Percentiles rank a stretch among this genome's conserved stretches.
Evolutionary conservation across 1,140 invertebrate genomes (phyloP).

Genomic region (Rhynchophorus ferrugineus): DNA sequence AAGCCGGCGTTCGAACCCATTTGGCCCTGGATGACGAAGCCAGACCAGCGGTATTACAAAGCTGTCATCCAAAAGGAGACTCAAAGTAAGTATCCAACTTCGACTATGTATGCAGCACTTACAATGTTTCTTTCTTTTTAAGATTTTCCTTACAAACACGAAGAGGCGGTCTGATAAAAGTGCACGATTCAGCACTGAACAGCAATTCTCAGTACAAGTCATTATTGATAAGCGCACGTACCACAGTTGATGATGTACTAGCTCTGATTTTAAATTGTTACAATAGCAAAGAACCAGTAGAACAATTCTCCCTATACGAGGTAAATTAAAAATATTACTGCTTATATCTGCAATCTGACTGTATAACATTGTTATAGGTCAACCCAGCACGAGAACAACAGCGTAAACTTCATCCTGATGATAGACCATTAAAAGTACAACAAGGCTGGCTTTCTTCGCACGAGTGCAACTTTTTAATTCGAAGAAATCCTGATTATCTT

Average conservation of each 20-base stretch:
- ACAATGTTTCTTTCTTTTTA: conserved; percentile 34
- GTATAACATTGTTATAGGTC: conserved; percentile 47
- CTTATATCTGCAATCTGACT: neutral
- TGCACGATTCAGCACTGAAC: conserved; percentile 84
- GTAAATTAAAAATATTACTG: neutral
- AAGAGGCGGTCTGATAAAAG: conserved; percentile 78
- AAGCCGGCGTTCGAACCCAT: conserved; percentile 71
- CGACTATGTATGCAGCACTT: conserved; percentile 19
- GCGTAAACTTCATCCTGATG: conserved; percentile 77
- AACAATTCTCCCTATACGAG: conserved; percentile 83
- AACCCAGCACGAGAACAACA: conserved; percentile 66
- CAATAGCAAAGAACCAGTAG: conserved; percentile 70
- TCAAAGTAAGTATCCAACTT: conserved; percentile 79
- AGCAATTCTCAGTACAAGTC: conserved; percentile 89
- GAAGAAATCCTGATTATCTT: conserved; percentile 67
- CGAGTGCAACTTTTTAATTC: conserved; percentile 68
- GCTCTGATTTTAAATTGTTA: conserved; percentile 80
- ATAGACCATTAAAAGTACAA: conserved; percentile 76
- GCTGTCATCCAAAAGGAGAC: conserved; percentile 84
- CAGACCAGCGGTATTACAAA: conserved; percentile 78
- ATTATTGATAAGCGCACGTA: conserved; percentile 78
- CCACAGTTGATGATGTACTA: conserved; percentile 82
- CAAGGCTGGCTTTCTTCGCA: conserved; percentile 59
- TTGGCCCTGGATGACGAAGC: conserved; percentile 82
- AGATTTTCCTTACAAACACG: conserved; percentile 81